A percentile compares a stretch with the other conserved stretches of the same genome.
Conservation (phyloP, 2,888 invertebrate genomes). For the Zootermopsis nevadensis region DNA sequence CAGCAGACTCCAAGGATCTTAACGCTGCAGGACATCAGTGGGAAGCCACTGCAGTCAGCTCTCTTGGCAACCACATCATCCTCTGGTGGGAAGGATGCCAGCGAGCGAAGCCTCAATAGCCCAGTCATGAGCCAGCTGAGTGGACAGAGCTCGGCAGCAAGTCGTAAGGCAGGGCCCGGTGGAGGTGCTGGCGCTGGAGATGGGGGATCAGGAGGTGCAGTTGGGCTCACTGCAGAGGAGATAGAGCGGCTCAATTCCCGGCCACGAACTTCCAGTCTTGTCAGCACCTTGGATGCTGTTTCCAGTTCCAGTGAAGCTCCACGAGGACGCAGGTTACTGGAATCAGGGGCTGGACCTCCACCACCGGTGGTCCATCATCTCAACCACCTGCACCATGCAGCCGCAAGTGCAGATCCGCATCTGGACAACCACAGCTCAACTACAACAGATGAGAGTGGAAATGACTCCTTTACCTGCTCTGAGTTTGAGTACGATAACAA, state of each 20-base stretch:
- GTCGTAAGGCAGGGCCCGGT: conserved; percentile 56
- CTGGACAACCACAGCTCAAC: conserved; percentile 81
- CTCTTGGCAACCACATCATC: conserved; percentile 89
- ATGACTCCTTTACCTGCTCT: conserved; percentile 98
- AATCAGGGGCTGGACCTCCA: conserved; percentile 54
- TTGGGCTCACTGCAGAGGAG: conserved; percentile 93
- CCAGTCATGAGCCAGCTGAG: conserved; percentile 93
- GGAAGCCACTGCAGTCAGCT: conserved; percentile 90
- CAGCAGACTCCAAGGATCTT: conserved; percentile 90
- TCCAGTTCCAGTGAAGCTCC: conserved; percentile 88
- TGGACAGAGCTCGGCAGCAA: conserved; percentile 74
- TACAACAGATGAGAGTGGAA: conserved; percentile 91
- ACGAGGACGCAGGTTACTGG: conserved; percentile 63
- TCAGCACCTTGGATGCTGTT: conserved; percentile 93
- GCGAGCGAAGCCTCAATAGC: conserved; percentile 91
- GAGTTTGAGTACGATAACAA: conserved; percentile 96
- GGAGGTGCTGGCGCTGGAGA: conserved; percentile 52
- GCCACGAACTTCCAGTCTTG: conserved; percentile 89
- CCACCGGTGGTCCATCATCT: conserved; percentile 68
- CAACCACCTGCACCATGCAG: conserved; percentile 75
- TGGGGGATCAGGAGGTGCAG: conserved; percentile 67
- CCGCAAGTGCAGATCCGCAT: conserved; percentile 66
- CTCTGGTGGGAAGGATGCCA: conserved; percentile 90
- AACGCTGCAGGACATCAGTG: conserved; percentile 93
- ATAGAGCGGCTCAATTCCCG: conserved; percentile 90